Evolutionary conservation across 30 jellyfish, hydroid and myxozoan species (phyloP).

Genomic region (Hydra vulgaris): DNA sequence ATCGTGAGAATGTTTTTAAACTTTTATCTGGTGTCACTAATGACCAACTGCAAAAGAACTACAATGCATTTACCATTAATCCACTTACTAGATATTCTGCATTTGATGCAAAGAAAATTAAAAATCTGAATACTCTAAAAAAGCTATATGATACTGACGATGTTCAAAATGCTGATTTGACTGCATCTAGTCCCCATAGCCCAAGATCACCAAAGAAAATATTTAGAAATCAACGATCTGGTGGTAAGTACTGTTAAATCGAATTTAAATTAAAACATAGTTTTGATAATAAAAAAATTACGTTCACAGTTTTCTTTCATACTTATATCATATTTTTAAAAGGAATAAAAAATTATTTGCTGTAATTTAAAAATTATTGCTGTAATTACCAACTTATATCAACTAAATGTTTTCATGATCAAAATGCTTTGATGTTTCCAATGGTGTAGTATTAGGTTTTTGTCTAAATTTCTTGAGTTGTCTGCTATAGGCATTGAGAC

Average conservation of each 20-base stretch:
- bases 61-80: constrained; percentile 79
- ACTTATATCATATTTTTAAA: too few species aligned
- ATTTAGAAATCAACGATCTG: constrained; percentile 2
- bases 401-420: too few species aligned
- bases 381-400: too few species aligned
- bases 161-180: constrained; percentile 75
- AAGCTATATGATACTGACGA: constrained; percentile 86
- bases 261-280: too few species aligned
- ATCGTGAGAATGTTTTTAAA: constrained; percentile 85
- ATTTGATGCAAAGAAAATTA: constrained; percentile 40
- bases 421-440: too few species aligned
- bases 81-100: constrained; percentile 87
- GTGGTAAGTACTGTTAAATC: constrained; percentile 1
- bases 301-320: too few species aligned
- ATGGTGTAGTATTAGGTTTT: too few species aligned
- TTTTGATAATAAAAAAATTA: too few species aligned
- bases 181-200: constrained; percentile 44
- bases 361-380: too few species aligned
- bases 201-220: background rate
- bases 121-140: constrained; percentile 48
- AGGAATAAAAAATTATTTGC: too few species aligned
- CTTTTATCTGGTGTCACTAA: constrained; percentile 77
- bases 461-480: too few species aligned
- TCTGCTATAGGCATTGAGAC: too few species aligned
- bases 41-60: constrained; percentile 69